These are phyloP conservation scores for Serripes groenlandicus DNA, from an alignment of 2,888 invertebrate genomes.

Conservation along the genomic window DNA sequence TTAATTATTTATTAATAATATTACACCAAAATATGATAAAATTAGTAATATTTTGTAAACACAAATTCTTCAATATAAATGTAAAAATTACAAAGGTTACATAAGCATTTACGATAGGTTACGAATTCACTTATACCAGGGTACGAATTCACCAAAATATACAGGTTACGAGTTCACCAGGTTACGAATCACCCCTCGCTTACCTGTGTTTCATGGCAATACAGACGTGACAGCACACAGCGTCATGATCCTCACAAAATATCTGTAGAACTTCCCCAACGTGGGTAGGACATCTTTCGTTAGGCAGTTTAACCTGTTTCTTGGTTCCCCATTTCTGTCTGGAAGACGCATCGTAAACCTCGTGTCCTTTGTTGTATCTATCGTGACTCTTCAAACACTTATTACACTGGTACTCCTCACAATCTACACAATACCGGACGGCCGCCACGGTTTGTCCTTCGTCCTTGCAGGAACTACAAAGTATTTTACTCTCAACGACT, in stretches of 20 bases:
- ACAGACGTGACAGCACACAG: slow-evolving; percentile 16
- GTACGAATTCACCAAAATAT: too few species aligned
- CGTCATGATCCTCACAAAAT: slow-evolving; percentile 11
- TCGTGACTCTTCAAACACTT: slow-evolving; percentile 2
- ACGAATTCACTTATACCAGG: too few species aligned
- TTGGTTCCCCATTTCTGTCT: slow-evolving; percentile 1
- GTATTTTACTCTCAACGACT: too few species aligned
- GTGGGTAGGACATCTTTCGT: slow-evolving; percentile 1
- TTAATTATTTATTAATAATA: too few species aligned
- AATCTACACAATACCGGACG: background rate
- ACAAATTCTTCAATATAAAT: too few species aligned
- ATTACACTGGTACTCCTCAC: slow-evolving; percentile 3
- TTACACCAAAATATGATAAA: too few species aligned
- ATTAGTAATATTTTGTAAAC: too few species aligned
- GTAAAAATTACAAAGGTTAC: too few species aligned
- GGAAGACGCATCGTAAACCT: background rate
- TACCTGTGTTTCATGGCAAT: slow-evolving; percentile 19
- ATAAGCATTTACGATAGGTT: too few species aligned
- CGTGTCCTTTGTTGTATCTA: background rate
- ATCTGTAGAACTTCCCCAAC: slow-evolving; percentile 7
- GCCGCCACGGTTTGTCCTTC: background rate
- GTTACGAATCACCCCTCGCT: too few species aligned
- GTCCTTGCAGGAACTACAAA: background rate
- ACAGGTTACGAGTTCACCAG: too few species aligned
- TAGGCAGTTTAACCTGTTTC: background rate